Percentiles rank a stretch among this genome's conserved stretches.
Evolutionary conservation across 2,113 vertebrate genomes (phyloP).

Genomic region (Gymnorhina tibicen): DNA sequence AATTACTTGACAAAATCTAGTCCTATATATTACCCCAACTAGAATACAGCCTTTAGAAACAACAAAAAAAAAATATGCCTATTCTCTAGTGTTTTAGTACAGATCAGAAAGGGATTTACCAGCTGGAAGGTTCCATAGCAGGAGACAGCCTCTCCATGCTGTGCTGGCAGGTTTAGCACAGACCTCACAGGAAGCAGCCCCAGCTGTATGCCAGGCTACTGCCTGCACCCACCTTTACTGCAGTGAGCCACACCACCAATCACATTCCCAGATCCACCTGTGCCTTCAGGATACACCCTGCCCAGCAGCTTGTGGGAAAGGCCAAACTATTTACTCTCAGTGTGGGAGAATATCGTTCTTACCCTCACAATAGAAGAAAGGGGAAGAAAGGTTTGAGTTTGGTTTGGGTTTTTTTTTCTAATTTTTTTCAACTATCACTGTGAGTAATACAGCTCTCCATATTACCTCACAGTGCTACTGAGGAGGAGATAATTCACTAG

Average conservation of each 20-base stretch:
- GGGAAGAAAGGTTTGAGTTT: background rate
- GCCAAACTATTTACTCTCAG: background rate
- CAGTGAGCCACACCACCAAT: background rate
- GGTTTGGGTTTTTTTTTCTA: background rate
- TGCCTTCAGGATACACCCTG: background rate
- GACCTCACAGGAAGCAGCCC: fast-evolving
- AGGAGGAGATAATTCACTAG: background rate
- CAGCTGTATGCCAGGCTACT: background rate
- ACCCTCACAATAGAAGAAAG: background rate
- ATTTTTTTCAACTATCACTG: background rate
- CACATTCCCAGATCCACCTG: background rate
- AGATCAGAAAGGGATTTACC: background rate
- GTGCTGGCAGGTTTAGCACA: background rate
- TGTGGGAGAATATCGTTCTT: background rate
- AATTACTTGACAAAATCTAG: background rate
- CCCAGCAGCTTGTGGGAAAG: background rate
- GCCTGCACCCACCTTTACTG: background rate
- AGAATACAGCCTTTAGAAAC: background rate
- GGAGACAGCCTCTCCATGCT: background rate
- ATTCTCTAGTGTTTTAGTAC: background rate
- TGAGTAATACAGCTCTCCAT: background rate
- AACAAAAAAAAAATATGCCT: fast-evolving
- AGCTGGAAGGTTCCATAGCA: background rate
- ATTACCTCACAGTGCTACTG: background rate
- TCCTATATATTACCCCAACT: background rate